Evolutionary conservation across 2,797 vertebrate genomes (phyloP), one percentile per base, ranked within the genome.

Genomic region (Pitangus sulphuratus): DNA sequence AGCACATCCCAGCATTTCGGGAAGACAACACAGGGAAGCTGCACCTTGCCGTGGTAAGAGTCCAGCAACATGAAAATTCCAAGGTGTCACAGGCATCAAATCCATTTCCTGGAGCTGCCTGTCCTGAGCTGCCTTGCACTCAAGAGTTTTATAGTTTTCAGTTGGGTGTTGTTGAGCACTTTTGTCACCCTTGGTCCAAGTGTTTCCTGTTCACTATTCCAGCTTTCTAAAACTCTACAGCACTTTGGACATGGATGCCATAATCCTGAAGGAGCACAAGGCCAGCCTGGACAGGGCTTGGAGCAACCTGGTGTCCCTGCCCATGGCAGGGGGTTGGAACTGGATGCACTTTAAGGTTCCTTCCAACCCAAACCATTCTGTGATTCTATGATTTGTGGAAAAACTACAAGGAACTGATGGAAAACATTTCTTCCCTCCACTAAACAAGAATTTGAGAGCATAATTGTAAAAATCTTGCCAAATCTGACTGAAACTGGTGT

Each of bases 1-100:
- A 33, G 1, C 1, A 5, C 20, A 4, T 1, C 66, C 7, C 53
- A 51, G 50, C 20, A 56, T 24, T 22, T 10, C 6, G 5, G n/a
- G 44, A 19, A 12, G 11, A 8, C 45, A 14, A 2, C 9, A 14
- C 1, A 42, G 40, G 54, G 30, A 16, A 6, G 69, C 33, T 61
- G 70, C 48, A 35, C 48, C 30, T 54, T 14, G 58, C 30, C 31
- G 8, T 1, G 24, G 37, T 4, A 4, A 18, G 24, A 18, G 37
- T 4, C 50, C 74, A 62, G 47, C 58, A 42, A 3, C 14, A 4
- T 17, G 17, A 35, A 56, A 5, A 10, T 28, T 13, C 70, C 35
- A 7, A 7, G 33, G 42, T 8, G 35, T 1, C 48, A 17, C 22
- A n/a, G 35, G 31, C 5, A 18, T 10, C 48, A 56, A 21, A 69